phyloP scores from a whole-genome alignment of 2,797 vertebrate species.

The Lemur catta region DNA sequence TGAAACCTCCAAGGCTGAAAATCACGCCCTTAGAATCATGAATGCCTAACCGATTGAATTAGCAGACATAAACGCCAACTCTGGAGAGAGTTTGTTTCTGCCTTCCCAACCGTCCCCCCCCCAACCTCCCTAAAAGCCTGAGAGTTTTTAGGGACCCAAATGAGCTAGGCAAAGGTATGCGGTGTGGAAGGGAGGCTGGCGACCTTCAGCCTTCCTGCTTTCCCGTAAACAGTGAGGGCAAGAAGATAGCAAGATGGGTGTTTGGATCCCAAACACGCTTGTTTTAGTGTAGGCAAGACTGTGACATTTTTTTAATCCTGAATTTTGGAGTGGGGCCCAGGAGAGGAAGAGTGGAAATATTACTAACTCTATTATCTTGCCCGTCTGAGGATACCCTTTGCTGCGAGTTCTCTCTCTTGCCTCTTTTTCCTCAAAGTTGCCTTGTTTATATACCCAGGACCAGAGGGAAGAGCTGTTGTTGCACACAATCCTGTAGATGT shows the following conservation, averaged over 20 bases:
- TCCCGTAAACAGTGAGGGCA: conserved; percentile 61
- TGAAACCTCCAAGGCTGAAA: background rate
- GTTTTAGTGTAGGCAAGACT: conserved; percentile 48
- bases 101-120: background rate
- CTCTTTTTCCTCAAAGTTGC: background rate
- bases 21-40: background rate
- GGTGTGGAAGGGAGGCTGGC: background rate
- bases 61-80: background rate
- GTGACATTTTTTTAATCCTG: background rate
- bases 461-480: background rate
- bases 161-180: background rate
- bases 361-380: background rate
- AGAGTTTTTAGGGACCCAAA: background rate
- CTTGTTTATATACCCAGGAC: background rate
- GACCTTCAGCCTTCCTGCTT: conserved; percentile 25
- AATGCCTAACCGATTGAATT: background rate
- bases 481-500: background rate
- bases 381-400: background rate
- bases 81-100: background rate
- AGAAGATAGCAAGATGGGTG: conserved; percentile 40
- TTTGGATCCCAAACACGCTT: conserved; percentile 70
- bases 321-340: background rate
- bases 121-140: background rate
- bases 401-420: background rate
- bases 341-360: background rate